Conservation (phyloP, 1,140 invertebrate genomes). For the Leguminivora glycinivorella region DNA sequence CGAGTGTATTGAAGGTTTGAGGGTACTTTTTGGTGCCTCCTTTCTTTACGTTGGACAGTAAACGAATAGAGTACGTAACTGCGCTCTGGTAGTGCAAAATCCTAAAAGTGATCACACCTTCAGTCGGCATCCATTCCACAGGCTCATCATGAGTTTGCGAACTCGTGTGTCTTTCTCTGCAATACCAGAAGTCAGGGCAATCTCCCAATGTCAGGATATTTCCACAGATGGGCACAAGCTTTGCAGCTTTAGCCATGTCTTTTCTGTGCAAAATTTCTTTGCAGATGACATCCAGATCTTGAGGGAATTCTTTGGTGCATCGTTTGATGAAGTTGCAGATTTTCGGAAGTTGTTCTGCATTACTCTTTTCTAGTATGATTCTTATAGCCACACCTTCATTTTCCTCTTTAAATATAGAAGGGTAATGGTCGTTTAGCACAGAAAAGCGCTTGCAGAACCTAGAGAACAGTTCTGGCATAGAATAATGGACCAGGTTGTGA, state of each 20-base stretch:
- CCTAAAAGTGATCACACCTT: constrained; percentile 64
- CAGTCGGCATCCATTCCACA: constrained; percentile 61
- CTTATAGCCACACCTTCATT: constrained; percentile 57
- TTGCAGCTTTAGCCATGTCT: constrained; percentile 56
- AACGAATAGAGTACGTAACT: constrained; percentile 55
- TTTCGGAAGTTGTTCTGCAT: constrained; percentile 67
- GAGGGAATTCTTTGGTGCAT: constrained; percentile 55
- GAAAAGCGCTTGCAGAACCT: constrained; percentile 68
- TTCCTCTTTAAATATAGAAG: constrained; percentile 59
- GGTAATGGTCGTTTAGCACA: constrained; percentile 66
- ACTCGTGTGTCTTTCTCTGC: constrained; percentile 56
- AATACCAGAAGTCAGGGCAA: constrained; percentile 65
- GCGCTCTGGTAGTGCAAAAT: constrained; percentile 61
- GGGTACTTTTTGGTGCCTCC: constrained; percentile 50
- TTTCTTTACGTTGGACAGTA: constrained; percentile 50
- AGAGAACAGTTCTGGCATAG: constrained; percentile 60
- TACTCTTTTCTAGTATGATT: constrained; percentile 61
- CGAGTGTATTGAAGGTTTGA: constrained; percentile 53
- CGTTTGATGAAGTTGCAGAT: constrained; percentile 68
- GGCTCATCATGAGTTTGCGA: constrained; percentile 56
- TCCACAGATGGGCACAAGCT: constrained; percentile 60
- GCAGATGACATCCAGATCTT: constrained; percentile 48
- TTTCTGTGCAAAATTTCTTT: constrained; percentile 50
- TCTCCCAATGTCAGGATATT: constrained; percentile 57
- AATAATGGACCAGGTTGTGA: constrained; percentile 65